These are phyloP conservation scores for Macrocentrus cingulum DNA, from an alignment of 1,140 invertebrate species.

Conservation along the genomic window DNA sequence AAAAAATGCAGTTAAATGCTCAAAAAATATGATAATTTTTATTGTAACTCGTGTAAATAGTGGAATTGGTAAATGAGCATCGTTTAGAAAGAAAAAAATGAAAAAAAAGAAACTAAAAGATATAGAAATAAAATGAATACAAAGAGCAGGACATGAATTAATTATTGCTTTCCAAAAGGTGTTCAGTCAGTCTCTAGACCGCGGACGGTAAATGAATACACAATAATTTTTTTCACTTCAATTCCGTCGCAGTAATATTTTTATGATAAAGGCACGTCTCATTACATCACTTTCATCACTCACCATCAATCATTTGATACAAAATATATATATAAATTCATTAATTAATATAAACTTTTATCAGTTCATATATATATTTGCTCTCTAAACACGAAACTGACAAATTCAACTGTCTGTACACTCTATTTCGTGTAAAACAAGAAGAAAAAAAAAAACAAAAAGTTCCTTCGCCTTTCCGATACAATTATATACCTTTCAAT, in stretches of 20 bases:
- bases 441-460: too few species aligned
- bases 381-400: too few species aligned
- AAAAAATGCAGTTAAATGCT: constrained; percentile 20
- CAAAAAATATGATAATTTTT: constrained; percentile 48
- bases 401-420: too few species aligned
- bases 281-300: constrained; percentile 6
- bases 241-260: constrained; percentile 7
- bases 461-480: too few species aligned
- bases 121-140: too few species aligned
- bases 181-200: constrained; percentile 23
- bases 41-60: constrained; percentile 38
- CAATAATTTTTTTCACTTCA: not conserved
- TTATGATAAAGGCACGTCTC: constrained; percentile 19
- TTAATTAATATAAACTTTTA: not conserved
- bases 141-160: constrained; percentile 5
- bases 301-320: not conserved
- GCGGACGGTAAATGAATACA: constrained; percentile 18
- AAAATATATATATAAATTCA: not conserved
- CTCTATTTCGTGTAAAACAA: too few species aligned
- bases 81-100: too few species aligned
- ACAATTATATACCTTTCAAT: too few species aligned
- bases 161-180: constrained; percentile 14
- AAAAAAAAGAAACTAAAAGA: too few species aligned
- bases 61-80: constrained; percentile 41
- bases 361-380: constrained; percentile 1